Base-by-base conservation (phyloP, 2,113 vertebrate species). In the Phylloscopus trochilus region DNA sequence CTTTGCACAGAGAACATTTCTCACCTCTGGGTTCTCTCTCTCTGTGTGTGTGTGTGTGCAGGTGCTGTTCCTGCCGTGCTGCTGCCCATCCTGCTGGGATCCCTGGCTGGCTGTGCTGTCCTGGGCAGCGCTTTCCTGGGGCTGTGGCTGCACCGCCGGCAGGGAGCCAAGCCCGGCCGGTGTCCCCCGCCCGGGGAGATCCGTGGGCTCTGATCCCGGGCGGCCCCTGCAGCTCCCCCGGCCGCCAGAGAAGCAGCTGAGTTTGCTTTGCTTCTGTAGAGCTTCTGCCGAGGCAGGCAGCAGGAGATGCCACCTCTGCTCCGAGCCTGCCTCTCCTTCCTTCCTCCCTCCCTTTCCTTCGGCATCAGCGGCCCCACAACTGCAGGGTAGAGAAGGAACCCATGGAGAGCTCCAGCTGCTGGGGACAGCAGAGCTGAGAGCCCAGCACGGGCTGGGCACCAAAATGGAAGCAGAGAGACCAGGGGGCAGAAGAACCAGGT, bases 111-210 rank as follows among this genome's bases (percentile, higher is more conserved):
- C 59, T 86, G 70, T 27, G 87, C 77, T 1, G 22, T 81, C 30
- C 35, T 97, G 77, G 80, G 63, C 79, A 21, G 6, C 3, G 82
- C 67, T 14, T 21, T 94, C 35, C 1, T 79, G n/a, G 73, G 93
- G 52, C 89, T 97, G 56, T 97, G 96, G 93, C 70, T 96, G 62
- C 82, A 60, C 33, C 93, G 78, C 1, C 77, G 80, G 31, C 85
- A 44, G 7, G 79, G 62, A 83, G 58, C 30, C 51, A 95, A 93
- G 70, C 37, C 5, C 58, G 6, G 5, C 4, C 4, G 0, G 0
- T 12, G 0, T 2, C 35, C 83, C 39, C 60, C 3, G 7, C 7
- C 13, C 1, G 56, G 44, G 63, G 92, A 80, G 9, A 31, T 28
- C 21, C 58, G 2, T 0, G 75, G 87, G 28, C 91, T 93, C 75